Evolutionary conservation across 2,888 invertebrate species (phyloP).

Genomic region (Stenchaetothrips biformis): DNA sequence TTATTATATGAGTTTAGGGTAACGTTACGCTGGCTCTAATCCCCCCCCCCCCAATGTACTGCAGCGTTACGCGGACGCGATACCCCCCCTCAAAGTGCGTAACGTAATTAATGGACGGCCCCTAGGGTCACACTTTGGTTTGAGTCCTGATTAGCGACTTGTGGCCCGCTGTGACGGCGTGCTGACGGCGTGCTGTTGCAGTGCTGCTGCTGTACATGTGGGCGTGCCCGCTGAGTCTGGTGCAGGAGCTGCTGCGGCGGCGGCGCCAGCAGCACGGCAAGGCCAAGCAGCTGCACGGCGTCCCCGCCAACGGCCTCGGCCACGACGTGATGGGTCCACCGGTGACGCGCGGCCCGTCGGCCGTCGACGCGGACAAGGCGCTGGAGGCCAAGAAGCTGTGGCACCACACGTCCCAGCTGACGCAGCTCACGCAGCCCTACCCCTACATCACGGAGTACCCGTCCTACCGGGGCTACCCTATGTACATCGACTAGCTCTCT

Average conservation of each 20-base stretch:
- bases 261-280: not conserved
- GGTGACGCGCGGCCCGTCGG: not conserved
- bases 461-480: not conserved
- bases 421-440: not conserved
- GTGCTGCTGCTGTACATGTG: conserved; percentile 36
- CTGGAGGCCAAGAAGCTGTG: not conserved
- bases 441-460: not conserved
- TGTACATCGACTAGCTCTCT: not conserved
- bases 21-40: too few relatives aligned
- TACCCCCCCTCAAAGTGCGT: too few relatives aligned
- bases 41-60: too few relatives aligned
- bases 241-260: conserved; percentile 29
- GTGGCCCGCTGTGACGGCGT: too few relatives aligned
- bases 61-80: too few relatives aligned
- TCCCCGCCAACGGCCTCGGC: not conserved
- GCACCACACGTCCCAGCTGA: not conserved
- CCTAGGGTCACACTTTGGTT: too few relatives aligned
- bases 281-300: not conserved
- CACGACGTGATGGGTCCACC: not conserved
- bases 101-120: too few relatives aligned
- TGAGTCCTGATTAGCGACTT: too few relatives aligned
- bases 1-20: too few relatives aligned
- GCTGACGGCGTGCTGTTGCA: conserved; percentile 29
- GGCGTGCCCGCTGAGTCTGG: conserved; percentile 35
- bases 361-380: not conserved